Base-by-base conservation (phyloP, 1,140 invertebrate genomes). In the Trichomalopsis sarcophagae region DNA sequence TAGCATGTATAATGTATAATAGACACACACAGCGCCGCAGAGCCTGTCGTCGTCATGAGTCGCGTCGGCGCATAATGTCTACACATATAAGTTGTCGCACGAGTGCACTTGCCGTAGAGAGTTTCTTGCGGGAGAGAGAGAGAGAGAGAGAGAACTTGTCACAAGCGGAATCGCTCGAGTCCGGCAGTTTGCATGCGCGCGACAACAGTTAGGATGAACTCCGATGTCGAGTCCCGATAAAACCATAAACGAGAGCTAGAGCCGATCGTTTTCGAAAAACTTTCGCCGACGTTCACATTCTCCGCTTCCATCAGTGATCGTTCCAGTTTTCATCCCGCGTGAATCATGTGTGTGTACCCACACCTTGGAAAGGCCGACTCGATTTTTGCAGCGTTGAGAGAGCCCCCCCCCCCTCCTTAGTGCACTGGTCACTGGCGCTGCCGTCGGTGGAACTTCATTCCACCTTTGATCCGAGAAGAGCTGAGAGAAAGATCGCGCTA, bases 371-470 rank as follows among this genome's bases (percentile, higher is more conserved):
- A 62, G 2, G 2, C 47, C 2, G 13, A 50, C 13, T 2, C 17
- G 14, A 73, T 44, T 73, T 81, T 73, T n/a, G 44, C 17, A 13
- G 40, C n/a, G 21, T 69, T 9, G 21, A 69, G 14, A 13, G 40
- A 27, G 27, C 27, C 13, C 66, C 40, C 79, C 66, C 17, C 30
- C 13, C 66, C 40, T 68, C 66, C 17, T 30, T 21, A 17, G 5
- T 47, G 0, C 40, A 21, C 7, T 14, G 21, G 44, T 62, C 80
- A 40, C 71, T 82, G 81, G 81, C 81, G 81, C 71, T 50, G 9
- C 36, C 14, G 66, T 4, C 44, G 71, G 81, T 75, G 74, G 50
- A 75, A 82, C 71, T 82, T 50, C 81, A 82, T 82, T 82, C 81
- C 81, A 75, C 11, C 71, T 75, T 74, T 47, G 30, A 82, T 75